phyloP scores from a whole-genome alignment of 2,888 invertebrate species.

The Salpingus planirostris region DNA sequence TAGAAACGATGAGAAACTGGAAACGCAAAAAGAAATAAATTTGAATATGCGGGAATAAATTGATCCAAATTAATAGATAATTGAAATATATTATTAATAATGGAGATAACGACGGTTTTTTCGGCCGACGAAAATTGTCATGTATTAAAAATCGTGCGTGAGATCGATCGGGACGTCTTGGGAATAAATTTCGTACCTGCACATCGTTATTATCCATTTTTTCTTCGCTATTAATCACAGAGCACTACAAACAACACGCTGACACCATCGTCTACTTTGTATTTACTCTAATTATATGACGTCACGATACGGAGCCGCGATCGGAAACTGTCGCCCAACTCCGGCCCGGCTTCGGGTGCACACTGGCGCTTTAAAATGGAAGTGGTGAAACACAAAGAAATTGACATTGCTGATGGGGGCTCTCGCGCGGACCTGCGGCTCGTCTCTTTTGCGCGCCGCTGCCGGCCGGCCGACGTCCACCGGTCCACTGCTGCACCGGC shows the following conservation, averaged over 20 bases:
- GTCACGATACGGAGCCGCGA: conserved; percentile 48
- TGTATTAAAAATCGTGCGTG: not conserved
- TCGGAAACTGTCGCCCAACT: conserved; percentile 33
- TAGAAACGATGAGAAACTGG: no score
- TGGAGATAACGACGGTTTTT: no score
- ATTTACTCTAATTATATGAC: conserved; percentile 63
- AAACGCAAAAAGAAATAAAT: no score
- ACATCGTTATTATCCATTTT: conserved; percentile 43
- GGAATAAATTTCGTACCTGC: conserved; percentile 39
- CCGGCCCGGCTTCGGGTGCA: conserved; percentile 28
- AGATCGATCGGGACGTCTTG: no score
- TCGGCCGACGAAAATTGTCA: conserved; percentile 6
- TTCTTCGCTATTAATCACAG: conserved; percentile 35
- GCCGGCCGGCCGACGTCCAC: no score
- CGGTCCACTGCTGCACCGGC: no score
- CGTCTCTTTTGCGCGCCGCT: no score
- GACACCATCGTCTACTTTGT: conserved; percentile 59
- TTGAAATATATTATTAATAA: not conserved
- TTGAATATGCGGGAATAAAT: no score
- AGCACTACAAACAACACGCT: conserved; percentile 47
- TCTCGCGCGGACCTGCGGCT: no score
- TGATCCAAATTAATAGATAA: not conserved
- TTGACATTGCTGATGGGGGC: conserved; percentile 38
- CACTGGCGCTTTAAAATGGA: conserved; percentile 32
- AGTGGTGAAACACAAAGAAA: conserved; percentile 21